Conservation (phyloP, 2,797 vertebrate species). For the Muscicapa comitata region DNA sequence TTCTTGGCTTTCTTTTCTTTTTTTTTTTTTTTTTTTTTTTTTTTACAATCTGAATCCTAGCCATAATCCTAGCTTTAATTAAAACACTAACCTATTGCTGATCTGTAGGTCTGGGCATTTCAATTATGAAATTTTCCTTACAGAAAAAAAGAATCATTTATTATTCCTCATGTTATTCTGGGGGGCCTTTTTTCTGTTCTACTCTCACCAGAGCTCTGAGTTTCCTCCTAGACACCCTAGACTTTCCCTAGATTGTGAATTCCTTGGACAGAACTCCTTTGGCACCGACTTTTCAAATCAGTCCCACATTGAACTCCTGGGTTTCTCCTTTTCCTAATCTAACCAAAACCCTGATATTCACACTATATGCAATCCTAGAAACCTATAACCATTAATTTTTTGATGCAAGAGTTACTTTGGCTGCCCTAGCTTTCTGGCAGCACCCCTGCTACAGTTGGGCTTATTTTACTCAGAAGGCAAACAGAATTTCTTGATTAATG, state of each 20-base stretch:
- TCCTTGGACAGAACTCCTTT: background rate
- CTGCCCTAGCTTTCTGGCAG: background rate
- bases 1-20: background rate
- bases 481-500: background rate
- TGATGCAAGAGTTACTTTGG: background rate
- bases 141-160: background rate
- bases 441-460: accelerated
- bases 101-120: background rate
- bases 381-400: background rate
- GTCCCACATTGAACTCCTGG: background rate
- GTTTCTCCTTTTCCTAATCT: background rate
- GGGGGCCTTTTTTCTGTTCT: background rate
- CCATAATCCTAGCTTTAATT: background rate
- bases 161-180: background rate
- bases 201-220: background rate
- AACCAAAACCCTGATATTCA: background rate
- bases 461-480: background rate
- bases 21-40: background rate
- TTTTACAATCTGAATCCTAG: background rate
- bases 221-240: background rate
- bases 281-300: background rate
- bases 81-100: background rate
- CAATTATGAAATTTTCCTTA: background rate
- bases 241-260: background rate
- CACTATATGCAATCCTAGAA: background rate